These are phyloP conservation scores for Microctenopoma steveboyesi DNA, from an alignment of 2,797 vertebrate species.

Conservation along the genomic window DNA sequence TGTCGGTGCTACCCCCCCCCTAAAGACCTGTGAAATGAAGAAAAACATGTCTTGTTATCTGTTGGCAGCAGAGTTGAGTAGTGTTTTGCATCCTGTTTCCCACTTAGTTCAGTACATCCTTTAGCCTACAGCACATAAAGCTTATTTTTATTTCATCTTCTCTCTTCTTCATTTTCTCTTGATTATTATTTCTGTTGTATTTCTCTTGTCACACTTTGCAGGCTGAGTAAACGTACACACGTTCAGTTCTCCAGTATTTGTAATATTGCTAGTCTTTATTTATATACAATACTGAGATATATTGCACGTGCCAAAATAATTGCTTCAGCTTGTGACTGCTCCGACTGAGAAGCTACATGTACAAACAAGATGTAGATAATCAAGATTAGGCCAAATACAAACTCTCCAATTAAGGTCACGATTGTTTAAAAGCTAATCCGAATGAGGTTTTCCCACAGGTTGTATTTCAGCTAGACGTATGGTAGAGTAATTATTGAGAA, in stretches of 20 bases:
- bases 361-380: slow-evolving; percentile 48
- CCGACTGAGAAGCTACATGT: slow-evolving; percentile 6
- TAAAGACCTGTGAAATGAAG: slow-evolving; percentile 30
- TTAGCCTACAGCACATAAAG: slow-evolving; percentile 16
- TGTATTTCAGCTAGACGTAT: slow-evolving; percentile 1
- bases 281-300: background rate
- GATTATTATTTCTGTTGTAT: background rate
- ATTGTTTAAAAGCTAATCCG: slow-evolving; percentile 15
- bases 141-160: slow-evolving; percentile 8
- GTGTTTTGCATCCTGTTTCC: slow-evolving; percentile 13
- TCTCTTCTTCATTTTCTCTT: slow-evolving; percentile 4
- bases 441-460: slow-evolving; percentile 8
- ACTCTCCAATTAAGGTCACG: slow-evolving; percentile 15
- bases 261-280: too few relatives aligned
- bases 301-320: background rate
- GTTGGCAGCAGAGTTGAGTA: slow-evolving; percentile 21
- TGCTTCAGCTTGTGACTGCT: slow-evolving; percentile 6
- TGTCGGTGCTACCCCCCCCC: slow-evolving; percentile 41
- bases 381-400: slow-evolving; percentile 37
- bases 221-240: background rate
- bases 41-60: slow-evolving; percentile 20
- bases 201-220: background rate
- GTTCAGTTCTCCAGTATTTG: background rate
- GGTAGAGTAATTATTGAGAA: background rate
- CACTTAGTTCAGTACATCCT: slow-evolving; percentile 14